phyloP scores from a whole-genome alignment of 2,113 vertebrate species.

The Ranitomeya variabilis region DNA sequence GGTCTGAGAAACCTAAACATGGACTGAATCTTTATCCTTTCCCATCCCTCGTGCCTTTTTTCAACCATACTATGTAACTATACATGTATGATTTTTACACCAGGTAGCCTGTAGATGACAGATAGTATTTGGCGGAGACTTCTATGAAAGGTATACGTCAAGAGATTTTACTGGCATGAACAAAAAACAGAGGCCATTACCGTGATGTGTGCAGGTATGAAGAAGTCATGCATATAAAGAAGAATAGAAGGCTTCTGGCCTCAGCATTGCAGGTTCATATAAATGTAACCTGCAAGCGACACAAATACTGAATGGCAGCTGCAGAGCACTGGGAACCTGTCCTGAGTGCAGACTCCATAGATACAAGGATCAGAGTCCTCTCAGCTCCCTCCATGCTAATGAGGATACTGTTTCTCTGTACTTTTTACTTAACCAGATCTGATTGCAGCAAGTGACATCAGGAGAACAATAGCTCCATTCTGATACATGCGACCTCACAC shows the following conservation, averaged over 20 bases:
- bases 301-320: background rate
- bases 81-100: too few relatives aligned
- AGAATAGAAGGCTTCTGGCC: background rate
- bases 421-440: conserved; percentile 27
- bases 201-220: background rate
- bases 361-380: background rate
- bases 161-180: too few relatives aligned
- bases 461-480: conserved; percentile 27
- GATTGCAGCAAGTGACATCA: conserved; percentile 34
- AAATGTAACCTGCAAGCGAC: background rate
- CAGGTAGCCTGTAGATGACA: too few relatives aligned
- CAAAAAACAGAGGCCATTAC: too few relatives aligned
- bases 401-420: conserved; percentile 28
- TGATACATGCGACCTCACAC: conserved; percentile 27
- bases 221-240: background rate
- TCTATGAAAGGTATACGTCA: too few relatives aligned
- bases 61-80: too few relatives aligned
- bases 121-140: too few relatives aligned
- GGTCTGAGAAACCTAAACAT: too few relatives aligned
- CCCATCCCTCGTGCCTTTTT: too few relatives aligned
- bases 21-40: too few relatives aligned
- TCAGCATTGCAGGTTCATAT: background rate
- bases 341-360: background rate
- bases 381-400: conserved; percentile 6
- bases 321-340: conserved; percentile 18